Evolutionary conservation across 2,113 vertebrate genomes (phyloP).

Genomic region (Empidonax traillii): DNA sequence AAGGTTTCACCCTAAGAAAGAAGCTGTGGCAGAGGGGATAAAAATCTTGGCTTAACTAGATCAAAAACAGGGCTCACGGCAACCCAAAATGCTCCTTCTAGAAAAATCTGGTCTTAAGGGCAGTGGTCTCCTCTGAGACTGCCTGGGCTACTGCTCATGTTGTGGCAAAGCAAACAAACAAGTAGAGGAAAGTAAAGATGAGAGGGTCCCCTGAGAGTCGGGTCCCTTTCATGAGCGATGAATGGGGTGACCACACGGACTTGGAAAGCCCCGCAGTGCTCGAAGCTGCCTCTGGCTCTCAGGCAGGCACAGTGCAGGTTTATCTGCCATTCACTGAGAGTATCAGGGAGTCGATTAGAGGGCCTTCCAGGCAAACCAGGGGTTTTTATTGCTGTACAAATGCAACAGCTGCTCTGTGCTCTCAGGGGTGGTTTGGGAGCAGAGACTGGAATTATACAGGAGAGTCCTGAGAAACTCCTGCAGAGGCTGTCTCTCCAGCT

Average conservation of each 20-base stretch:
- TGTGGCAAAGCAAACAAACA: slow-evolving; percentile 72
- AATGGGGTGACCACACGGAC: slow-evolving; percentile 64
- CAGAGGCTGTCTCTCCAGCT: neutral
- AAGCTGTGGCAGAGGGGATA: neutral
- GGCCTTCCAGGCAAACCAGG: slow-evolving; percentile 24
- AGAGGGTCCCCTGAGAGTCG: slow-evolving; percentile 54
- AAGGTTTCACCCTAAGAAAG: neutral
- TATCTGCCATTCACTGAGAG: slow-evolving; percentile 2
- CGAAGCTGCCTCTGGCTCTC: slow-evolving; percentile 34
- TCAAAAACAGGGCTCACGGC: neutral
- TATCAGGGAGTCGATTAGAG: neutral
- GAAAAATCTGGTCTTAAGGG: slow-evolving; percentile 46
- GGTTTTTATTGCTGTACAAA: neutral
- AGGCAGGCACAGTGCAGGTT: slow-evolving; percentile 21
- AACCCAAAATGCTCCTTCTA: slow-evolving; percentile 56
- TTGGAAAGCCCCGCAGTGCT: slow-evolving; percentile 38
- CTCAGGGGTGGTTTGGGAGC: neutral
- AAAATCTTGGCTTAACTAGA: neutral
- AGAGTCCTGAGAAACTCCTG: slow-evolving; percentile 6
- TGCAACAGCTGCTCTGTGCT: neutral
- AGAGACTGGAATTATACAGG: neutral
- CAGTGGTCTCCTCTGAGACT: slow-evolving; percentile 4
- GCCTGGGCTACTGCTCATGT: slow-evolving; percentile 19
- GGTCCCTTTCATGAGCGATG: slow-evolving; percentile 71
- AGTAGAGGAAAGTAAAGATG: slow-evolving; percentile 68